phyloP scores from a whole-genome alignment of 2,113 vertebrate species.

The Microtus pennsylvanicus region DNA sequence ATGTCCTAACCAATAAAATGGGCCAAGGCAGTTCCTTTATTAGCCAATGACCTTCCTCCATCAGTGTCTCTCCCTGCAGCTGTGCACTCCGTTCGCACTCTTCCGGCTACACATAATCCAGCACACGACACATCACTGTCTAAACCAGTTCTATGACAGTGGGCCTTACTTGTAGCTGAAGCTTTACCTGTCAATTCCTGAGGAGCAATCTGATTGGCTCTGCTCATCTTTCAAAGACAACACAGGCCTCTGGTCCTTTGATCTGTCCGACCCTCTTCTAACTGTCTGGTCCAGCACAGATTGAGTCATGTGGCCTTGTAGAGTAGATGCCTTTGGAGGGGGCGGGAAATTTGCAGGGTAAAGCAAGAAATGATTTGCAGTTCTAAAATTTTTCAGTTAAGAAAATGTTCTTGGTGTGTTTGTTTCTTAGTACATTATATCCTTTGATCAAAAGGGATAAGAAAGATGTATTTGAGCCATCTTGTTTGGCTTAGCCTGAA shows the following conservation, averaged over 20 bases:
- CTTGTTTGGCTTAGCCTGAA: slow-evolving; percentile 5
- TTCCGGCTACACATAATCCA: neutral
- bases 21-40: too few species aligned
- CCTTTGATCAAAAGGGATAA: slow-evolving; percentile 1
- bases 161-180: neutral
- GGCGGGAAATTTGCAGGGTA: neutral
- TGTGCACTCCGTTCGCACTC: neutral
- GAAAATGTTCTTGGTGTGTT: neutral
- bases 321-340: neutral
- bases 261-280: neutral
- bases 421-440: slow-evolving; percentile 11
- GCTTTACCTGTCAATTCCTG: slow-evolving; percentile 10
- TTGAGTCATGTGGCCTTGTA: neutral
- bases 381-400: slow-evolving; percentile 3
- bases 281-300: neutral
- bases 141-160: neutral
- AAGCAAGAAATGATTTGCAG: neutral
- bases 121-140: neutral
- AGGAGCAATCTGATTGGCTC: neutral
- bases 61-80: neutral
- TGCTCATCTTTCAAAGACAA: slow-evolving; percentile 30
- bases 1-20: too few species aligned
- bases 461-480: neutral
- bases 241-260: neutral
- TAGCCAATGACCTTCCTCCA: too few species aligned